Percentiles rank a stretch among this genome's conserved stretches.
These are phyloP conservation scores for Palythoa grandiflora DNA, from an alignment of 92 coral and sea anemone species.

Conservation along the genomic window DNA sequence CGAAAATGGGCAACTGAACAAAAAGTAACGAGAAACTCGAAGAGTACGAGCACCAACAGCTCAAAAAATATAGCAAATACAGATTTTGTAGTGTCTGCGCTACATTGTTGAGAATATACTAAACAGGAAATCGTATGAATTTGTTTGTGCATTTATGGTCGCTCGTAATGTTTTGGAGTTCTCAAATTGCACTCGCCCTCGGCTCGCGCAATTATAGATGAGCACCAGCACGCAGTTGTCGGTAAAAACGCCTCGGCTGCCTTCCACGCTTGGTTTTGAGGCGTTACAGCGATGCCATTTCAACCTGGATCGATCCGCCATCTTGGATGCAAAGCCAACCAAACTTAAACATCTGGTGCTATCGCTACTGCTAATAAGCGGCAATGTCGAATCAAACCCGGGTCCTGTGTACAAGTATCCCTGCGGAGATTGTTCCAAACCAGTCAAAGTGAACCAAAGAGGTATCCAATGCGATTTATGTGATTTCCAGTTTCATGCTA, in stretches of 20 bases:
- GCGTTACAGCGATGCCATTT: slow-evolving; percentile 19
- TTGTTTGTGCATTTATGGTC: no score
- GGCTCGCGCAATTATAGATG: no score
- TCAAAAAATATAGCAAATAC: no score
- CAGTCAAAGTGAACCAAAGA: slow-evolving; percentile 20
- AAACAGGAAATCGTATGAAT: no score
- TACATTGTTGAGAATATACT: no score
- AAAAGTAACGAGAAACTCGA: no score
- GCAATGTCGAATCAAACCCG: slow-evolving; percentile 10
- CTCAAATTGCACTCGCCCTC: no score
- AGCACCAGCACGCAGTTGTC: not conserved
- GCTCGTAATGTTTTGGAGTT: no score
- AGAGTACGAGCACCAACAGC: no score
- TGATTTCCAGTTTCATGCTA: not conserved
- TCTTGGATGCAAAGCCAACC: slow-evolving; percentile 46
- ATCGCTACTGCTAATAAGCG: not conserved
- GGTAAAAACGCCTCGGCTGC: not conserved
- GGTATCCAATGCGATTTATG: slow-evolving; percentile 9
- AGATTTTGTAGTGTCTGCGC: no score
- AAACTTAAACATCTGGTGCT: slow-evolving; percentile 26
- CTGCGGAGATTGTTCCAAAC: slow-evolving; percentile 18
- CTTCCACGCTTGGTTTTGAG: not conserved
- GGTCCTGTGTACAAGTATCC: slow-evolving; percentile 14
- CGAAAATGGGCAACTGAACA: no score
- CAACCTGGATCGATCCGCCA: slow-evolving; percentile 32